Conservation (phyloP, 2,888 invertebrate species). For the Caenorhabditis panamensis region DNA sequence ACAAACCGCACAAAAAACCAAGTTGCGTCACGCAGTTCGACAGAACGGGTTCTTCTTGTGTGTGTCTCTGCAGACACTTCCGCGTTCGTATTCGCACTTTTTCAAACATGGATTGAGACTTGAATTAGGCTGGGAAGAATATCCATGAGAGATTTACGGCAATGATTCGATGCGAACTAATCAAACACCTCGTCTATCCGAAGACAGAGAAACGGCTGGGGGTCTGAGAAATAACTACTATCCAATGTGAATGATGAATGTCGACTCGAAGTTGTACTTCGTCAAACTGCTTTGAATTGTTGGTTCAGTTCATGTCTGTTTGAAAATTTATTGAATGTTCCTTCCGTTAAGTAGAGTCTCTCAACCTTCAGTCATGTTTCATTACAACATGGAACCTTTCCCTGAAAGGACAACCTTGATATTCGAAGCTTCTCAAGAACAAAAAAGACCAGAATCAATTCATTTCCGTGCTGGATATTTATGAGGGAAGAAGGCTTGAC, state of each 20-base stretch:
- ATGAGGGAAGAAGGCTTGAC: not conserved
- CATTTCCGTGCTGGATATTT: slow-evolving; percentile 16
- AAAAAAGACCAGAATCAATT: slow-evolving; percentile 5
- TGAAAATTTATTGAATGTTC: not conserved
- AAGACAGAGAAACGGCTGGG: not conserved
- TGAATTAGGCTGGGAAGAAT: not conserved
- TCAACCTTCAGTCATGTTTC: too few species aligned
- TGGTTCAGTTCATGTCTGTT: not conserved
- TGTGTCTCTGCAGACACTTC: slow-evolving; percentile 16
- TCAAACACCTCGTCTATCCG: not conserved
- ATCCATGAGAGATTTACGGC: slow-evolving; percentile 25
- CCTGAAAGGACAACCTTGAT: not conserved
- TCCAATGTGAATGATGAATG: not conserved
- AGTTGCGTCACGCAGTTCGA: slow-evolving; percentile 33
- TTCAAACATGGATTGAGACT: slow-evolving; percentile 22
- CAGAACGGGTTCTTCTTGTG: slow-evolving; percentile 34
- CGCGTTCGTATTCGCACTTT: slow-evolving; percentile 46
- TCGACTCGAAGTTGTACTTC: not conserved
- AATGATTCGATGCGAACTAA: not conserved
- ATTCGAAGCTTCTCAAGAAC: too few species aligned
- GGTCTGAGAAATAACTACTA: too few species aligned
- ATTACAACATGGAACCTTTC: not conserved
- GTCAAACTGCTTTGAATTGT: not conserved
- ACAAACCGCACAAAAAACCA: slow-evolving; percentile 26
- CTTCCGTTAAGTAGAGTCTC: not conserved